Base-by-base conservation (phyloP, 2,113 vertebrate species). In the Cygnus buccinator region DNA sequence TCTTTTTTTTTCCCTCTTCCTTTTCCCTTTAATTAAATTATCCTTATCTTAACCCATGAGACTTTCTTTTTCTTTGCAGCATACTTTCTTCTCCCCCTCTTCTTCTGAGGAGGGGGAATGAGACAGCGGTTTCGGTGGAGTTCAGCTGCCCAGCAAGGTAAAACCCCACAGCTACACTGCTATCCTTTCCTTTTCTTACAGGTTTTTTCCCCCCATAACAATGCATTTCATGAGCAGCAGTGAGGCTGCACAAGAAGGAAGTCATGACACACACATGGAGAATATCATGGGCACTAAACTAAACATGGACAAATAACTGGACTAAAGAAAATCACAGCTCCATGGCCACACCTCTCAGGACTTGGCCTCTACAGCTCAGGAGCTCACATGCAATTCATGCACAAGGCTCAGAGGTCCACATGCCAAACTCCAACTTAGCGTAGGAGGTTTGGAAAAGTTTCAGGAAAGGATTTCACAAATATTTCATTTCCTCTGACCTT, bases 381-480 rank as follows among this genome's bases (percentile, higher is more conserved):
- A 77, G 76, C 57, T 95, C 89, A 87, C 94, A 96, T 96, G 92
- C 95, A 94, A 37, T 48, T 92, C 96, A 96, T 95, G 96, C 96
- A 79, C 62, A 94, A 93, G 66, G 89, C 88, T 89, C 92, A 44
- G 73, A 89, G 77, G 79, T 82, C 54, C 77, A 65, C 93, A 95
- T 95, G 96, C 95, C 81, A 91, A 93, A 87, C 62, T 76, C 80
- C 73, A 81, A 39, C 29, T 79, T 89, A 91, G 73, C 54, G 54
- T 65, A 37, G 78, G 74, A 94, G 54, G 43, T 84, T 84, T 89
- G 80, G 90, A 96, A 97, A 96, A 97, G 95, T 87, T 81, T 93
- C 86, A 48, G 95, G 95, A 95, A 68, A 95, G 95, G 94, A 94
- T 87, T 94, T 94, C 84, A 93, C 63, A 59, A 55, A 39, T 86